Base-by-base conservation (phyloP, 2,797 vertebrate genomes). In the Gobionotothen gibberifrons region DNA sequence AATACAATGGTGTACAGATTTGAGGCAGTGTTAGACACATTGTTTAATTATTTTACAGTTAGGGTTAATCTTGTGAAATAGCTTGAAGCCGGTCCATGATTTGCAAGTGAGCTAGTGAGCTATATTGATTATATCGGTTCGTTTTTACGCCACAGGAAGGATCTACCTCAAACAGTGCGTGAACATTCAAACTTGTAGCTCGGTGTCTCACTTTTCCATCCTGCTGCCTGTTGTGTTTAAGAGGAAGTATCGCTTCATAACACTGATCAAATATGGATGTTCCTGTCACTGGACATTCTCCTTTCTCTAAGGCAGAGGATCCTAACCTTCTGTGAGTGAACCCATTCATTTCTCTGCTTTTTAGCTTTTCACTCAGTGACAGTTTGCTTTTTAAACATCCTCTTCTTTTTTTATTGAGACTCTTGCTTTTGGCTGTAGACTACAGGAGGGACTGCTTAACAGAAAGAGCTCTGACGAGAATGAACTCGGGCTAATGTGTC, bases 401-500 rank as follows among this genome's bases (percentile, higher is more conserved):
- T 49, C 12, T 5, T 22, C 22, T 46, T 49, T 43, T 65, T 32
- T n/a, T 21, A 21, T 9, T 9, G 32, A 65, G n/a, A 5, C 53
- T 26, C 16, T 22, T 8, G 22, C 14, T 62, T 64, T 57, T 48
- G 69, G n/a, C 55, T 48, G n/a, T 7, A 9, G 62, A 53, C 54
- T 4, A 2, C 46, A n/a, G 59, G 21, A 68, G 64, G 13, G 58
- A 53, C 68, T 69, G 68, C 46, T 65, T 16, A 5, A 6, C 48
- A 44, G 52, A 58, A 54, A 63, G 39, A 54, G 68, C 74, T 43
- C 46, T 0, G 47, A 46, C 40, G n/a, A 48, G 77, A 82, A 69
- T 71, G 81, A 73, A 84, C 59, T 39, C 60, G 62, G 61, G 55
- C 76, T 85, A 82, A 78, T 79, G 78, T 87, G 79, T 84, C 61